Conservation (phyloP, 2,113 vertebrate genomes). For the Nothoprocta pentlandii region DNA sequence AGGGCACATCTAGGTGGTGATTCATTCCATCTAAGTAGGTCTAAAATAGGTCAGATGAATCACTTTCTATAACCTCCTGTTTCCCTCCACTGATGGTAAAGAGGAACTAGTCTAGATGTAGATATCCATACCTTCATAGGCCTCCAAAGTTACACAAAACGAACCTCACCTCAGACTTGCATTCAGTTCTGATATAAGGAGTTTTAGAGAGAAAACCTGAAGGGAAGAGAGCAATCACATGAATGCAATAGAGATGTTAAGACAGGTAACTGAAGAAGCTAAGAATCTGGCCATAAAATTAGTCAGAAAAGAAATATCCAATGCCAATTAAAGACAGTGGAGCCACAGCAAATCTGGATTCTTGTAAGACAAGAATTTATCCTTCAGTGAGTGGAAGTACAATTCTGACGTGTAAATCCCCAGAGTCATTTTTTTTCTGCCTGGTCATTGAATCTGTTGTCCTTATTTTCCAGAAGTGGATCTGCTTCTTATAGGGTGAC, state of each 20-base stretch:
- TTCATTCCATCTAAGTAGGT: not conserved
- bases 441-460: not conserved
- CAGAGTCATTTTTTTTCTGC: not conserved
- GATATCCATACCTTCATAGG: not conserved
- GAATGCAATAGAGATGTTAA: not conserved
- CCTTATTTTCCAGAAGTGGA: not conserved
- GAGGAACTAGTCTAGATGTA: not conserved
- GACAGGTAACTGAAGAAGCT: not conserved
- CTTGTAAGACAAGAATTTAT: not conserved
- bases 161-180: not conserved
- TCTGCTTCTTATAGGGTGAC: not conserved
- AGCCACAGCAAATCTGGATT: not conserved
- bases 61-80: not conserved
- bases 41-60: constrained; percentile 25
- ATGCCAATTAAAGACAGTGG: not conserved
- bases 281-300: not conserved
- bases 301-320: not conserved
- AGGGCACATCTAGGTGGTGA: not conserved
- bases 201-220: not conserved
- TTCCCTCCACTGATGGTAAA: not conserved
- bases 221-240: not conserved
- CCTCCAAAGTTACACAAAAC: fast-evolving
- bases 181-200: not conserved
- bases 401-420: not conserved
- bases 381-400: not conserved